Base-by-base conservation (phyloP, 2,888 invertebrate genomes). In the Encarsia formosa region DNA sequence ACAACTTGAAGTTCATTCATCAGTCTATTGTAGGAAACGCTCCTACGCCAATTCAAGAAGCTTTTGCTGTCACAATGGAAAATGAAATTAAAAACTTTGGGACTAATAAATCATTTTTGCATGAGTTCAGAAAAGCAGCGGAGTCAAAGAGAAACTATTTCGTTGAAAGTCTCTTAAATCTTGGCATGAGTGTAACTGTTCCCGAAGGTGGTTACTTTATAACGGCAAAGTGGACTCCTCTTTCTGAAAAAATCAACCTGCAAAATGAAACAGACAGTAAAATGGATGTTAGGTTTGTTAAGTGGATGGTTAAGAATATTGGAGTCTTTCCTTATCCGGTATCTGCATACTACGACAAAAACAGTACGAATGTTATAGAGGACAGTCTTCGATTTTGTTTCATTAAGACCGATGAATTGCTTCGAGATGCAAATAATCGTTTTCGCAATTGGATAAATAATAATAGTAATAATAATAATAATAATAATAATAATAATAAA, bases 21-120 rank as follows among this genome's bases (percentile, higher is more conserved):
- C 95, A 97, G 75, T 96, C 96, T 77, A 87, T 86, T 61, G 86
- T 94, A 1, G 96, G 95, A 71, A 93, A 93, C 0, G 91, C 91
- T 69, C 80, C 84, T 8, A 96, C 97, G 0, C 92, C 94, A 0
- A 3, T 19, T 37, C 32, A 37, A 20, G 5, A 37, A 16, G 37
- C 19, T 18, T 2, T 37, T 37, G 37, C 37, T 19, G 9, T 3
- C 11, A 13, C 9, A 3, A 4, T 37, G 6, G 37, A 37, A 13
- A 9, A 2, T 8, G 37, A 37, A 20, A 4, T 19, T n/a, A 5
- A 37, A 18, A 9, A 37, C 20, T 37, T 20, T 5, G 20, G 18
- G 8, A 8, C 6, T 8, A 9, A 19, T 20, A 3, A 20, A 5
- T 37, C 37, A 4, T 37, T 19, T 11, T 37, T 37, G 15, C 2